These are phyloP conservation scores for Mamestra configurata DNA, from an alignment of 1,140 invertebrate genomes.

Conservation along the genomic window DNA sequence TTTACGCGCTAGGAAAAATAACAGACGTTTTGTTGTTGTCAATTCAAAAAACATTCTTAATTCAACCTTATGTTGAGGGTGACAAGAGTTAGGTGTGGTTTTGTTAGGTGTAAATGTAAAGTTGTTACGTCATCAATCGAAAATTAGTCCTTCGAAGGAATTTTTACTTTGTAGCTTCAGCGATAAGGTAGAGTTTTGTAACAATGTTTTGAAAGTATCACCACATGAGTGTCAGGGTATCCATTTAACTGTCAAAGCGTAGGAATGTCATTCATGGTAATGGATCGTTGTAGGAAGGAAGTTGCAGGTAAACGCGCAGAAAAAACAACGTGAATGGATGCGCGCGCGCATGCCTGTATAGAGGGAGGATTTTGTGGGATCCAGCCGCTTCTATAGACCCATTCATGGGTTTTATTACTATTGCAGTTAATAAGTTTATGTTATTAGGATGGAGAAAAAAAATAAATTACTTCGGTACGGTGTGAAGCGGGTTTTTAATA, in stretches of 20 bases:
- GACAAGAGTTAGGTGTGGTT: conserved; percentile 4
- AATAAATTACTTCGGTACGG: conserved; percentile 44
- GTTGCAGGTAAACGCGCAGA: conserved; percentile 77
- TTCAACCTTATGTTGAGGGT: conserved; percentile 43
- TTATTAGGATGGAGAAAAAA: conserved; percentile 49
- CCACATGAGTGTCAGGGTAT: conserved; percentile 68
- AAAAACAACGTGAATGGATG: conserved; percentile 68
- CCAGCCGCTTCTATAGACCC: conserved; percentile 9
- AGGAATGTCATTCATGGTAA: conserved; percentile 82
- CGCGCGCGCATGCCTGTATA: conserved; percentile 61
- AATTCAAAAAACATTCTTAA: conserved; percentile 7
- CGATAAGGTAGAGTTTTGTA: conserved; percentile 10
- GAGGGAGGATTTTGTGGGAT: conserved; percentile 62
- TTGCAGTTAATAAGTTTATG: conserved; percentile 56
- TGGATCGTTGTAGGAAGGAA: conserved; percentile 83
- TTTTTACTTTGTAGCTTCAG: neutral
- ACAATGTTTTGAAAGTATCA: conserved; percentile 33
- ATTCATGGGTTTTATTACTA: conserved; percentile 59
- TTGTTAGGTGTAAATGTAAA: conserved; percentile 43
- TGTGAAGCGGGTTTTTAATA: conserved; percentile 5
- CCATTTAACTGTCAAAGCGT: conserved; percentile 79
- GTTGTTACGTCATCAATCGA: conserved; percentile 50
- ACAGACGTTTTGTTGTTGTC: neutral
- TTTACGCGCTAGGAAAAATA: conserved; percentile 69
- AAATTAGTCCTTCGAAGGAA: neutral